Base-by-base conservation (phyloP, 64 coral and sea anemone species). In the Hydrozoanthus tunicans region DNA sequence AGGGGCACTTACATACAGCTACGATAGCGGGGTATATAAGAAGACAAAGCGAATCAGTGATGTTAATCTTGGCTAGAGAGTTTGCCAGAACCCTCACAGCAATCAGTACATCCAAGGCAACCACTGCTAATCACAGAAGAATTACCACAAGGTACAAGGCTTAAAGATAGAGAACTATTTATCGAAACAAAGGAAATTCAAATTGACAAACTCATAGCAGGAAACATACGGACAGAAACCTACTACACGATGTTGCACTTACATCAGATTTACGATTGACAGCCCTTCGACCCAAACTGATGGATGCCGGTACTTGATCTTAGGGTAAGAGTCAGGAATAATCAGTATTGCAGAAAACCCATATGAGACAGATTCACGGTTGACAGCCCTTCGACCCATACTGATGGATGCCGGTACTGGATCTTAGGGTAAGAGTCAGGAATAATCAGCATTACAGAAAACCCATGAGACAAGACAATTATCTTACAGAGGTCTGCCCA, bases 41-140 rank as follows among this genome's bases (percentile, higher is more conserved):
- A 20, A 20, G 20, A 20, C 20, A 20, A 20, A 20, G 20, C n/a
- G 54, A 51, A 12, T 76, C n/a, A 76, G 73, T 80, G 7, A 11
- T 6, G 78, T 6, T 25, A 80, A 59, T 5, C 8, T 80, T 10
- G 78, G 6, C 4, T 13, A 73, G 70, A 73, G 70, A 73, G 52
- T 80, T 80, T 80, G 51, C 58, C 54, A 80, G 51, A 58, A 80
- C 54, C 43, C 59, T 80, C 78, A 62, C 52, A 57, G 24, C 58
- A 57, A 80, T 59, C 78, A 80, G 78, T 80, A 80, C 78, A 56
- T 80, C 78, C 78, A 80, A 58, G 54, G 78, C 78, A 80, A 58
- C 43, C 78, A 80, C 58, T 80, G 78, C 58, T 80, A 79, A 13
- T 79, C 55, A 79, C 77, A 54, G 56, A 79, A 79, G 57, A 79